Percentiles rank a stretch among this genome's conserved stretches.
These are phyloP conservation scores for Noctua janthe DNA, from an alignment of 2,888 invertebrate species.

Conservation along the genomic window DNA sequence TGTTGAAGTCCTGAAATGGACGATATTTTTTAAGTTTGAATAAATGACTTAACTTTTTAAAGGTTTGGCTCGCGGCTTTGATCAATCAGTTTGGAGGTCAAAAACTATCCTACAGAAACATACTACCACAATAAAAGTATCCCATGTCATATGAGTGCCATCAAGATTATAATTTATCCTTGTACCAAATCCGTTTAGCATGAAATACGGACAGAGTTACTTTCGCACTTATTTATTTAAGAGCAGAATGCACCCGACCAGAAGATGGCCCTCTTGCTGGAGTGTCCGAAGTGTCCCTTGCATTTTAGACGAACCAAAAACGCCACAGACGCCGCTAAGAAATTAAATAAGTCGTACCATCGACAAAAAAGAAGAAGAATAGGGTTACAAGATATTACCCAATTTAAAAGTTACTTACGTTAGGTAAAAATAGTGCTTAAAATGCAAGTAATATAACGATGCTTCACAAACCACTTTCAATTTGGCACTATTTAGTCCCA, in stretches of 20 bases:
- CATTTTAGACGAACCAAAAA: not conserved
- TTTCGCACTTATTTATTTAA: not conserved
- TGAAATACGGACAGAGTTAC: not conserved
- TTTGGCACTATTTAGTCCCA: not conserved
- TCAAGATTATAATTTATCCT: not conserved
- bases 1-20: not conserved
- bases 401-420: not conserved
- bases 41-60: not conserved
- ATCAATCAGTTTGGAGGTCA: not conserved
- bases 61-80: not conserved
- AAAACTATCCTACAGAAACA: not conserved
- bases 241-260: not conserved
- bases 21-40: conserved; percentile 2
- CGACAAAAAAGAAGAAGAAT: not conserved
- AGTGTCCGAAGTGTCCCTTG: not conserved
- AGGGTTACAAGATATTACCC: not conserved
- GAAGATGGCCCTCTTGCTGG: too few species aligned
- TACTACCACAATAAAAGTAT: not conserved
- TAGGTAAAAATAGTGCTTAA: not conserved
- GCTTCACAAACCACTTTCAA: not conserved
- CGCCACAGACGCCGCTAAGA: too few species aligned
- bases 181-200: not conserved
- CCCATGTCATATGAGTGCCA: not conserved
- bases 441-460: not conserved
- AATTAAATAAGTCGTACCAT: not conserved